A percentile compares a stretch with the other conserved stretches of the same genome.
These are phyloP conservation scores for Tragelaphus imberbis DNA, from an alignment of 2,113 vertebrate species.

Conservation along the genomic window DNA sequence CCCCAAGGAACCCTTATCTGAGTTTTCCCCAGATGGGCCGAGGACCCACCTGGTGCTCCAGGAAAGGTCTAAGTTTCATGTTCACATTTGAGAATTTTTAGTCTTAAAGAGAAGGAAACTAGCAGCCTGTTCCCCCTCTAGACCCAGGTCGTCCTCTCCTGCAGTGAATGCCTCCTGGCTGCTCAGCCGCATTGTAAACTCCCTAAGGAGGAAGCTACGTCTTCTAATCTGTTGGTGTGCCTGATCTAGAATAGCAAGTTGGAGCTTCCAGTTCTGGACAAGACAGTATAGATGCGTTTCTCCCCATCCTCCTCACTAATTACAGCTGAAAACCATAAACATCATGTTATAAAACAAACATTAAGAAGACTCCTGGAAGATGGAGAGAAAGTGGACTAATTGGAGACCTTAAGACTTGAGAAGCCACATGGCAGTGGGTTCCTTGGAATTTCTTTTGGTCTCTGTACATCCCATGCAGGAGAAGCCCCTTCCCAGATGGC, in stretches of 20 bases:
- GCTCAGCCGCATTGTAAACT: neutral
- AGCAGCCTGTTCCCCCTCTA: neutral
- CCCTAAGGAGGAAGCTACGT: neutral
- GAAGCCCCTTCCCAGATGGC: neutral
- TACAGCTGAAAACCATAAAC: neutral
- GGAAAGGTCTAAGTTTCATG: neutral
- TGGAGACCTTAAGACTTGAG: neutral
- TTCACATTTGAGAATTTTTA: neutral
- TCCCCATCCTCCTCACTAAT: neutral
- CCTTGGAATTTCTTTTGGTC: neutral
- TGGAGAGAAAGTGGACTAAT: neutral
- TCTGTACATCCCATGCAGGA: neutral
- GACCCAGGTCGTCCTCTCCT: neutral
- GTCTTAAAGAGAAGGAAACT: neutral
- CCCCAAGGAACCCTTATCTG: neutral
- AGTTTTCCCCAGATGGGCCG: neutral
- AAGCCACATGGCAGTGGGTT: neutral
- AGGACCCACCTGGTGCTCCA: neutral
- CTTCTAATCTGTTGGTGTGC: neutral
- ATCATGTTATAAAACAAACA: neutral
- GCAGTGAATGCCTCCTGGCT: neutral
- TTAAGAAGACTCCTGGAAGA: neutral
- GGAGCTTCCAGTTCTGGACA: neutral
- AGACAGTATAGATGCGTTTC: neutral
- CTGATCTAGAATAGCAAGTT: neutral